These are phyloP conservation scores for Acanthosepion pharaonis DNA, from an alignment of 2,888 invertebrate species.

Conservation along the genomic window DNA sequence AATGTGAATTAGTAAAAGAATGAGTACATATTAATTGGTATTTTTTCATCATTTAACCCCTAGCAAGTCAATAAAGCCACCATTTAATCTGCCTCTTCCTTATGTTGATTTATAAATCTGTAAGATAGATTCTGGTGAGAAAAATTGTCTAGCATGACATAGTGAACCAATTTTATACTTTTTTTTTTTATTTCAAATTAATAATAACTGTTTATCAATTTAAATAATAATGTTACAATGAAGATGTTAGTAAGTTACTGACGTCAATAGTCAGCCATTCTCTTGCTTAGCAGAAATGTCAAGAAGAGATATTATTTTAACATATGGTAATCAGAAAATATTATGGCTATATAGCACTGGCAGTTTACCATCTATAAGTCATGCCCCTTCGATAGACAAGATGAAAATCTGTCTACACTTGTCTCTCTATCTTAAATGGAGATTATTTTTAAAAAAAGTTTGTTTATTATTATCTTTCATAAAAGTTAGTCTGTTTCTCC, in stretches of 20 bases:
- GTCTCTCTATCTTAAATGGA: background rate
- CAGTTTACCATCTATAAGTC: background rate
- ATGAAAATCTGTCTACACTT: background rate
- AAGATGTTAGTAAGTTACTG: background rate
- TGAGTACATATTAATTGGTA: too few species aligned
- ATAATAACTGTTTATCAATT: background rate
- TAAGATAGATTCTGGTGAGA: too few species aligned
- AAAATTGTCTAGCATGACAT: too few species aligned
- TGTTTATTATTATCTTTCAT: background rate
- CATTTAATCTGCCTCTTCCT: too few species aligned
- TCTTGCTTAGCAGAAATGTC: background rate
- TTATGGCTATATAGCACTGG: background rate
- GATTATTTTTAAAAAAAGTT: background rate
- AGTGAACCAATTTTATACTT: background rate
- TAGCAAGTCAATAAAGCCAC: too few species aligned
- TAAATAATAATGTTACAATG: background rate
- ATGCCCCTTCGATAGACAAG: background rate
- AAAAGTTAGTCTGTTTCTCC: background rate
- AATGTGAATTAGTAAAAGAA: too few species aligned
- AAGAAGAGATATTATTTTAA: background rate
- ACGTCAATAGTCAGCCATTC: background rate
- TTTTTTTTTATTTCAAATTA: background rate
- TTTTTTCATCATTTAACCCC: too few species aligned
- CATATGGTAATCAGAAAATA: conserved; percentile 15
- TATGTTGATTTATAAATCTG: too few species aligned